Percentiles rank a stretch among this genome's conserved stretches.
phyloP scores from a whole-genome alignment of 2,888 invertebrate genomes.

The Zygothrica quintamaculata region DNA sequence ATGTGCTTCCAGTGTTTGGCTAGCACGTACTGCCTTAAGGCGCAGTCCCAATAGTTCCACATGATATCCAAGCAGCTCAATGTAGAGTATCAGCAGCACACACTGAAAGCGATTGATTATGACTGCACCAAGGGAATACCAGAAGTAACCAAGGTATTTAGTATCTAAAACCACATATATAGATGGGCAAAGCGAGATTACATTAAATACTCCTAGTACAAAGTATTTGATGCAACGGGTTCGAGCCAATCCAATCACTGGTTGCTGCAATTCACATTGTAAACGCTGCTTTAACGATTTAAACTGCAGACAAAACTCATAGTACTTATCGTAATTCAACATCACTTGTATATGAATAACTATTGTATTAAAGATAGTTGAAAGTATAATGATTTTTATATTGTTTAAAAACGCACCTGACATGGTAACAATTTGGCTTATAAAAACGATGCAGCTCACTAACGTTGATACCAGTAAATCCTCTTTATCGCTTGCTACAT shows the following conservation, averaged over 20 bases:
- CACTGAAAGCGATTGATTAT: conserved; percentile 53
- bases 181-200: conserved; percentile 7
- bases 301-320: conserved; percentile 52
- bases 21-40: conserved; percentile 52
- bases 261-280: conserved; percentile 44
- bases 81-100: conserved; percentile 50
- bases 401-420: conserved; percentile 24
- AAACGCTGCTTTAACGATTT: conserved; percentile 44
- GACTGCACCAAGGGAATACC: conserved; percentile 42
- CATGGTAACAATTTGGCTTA: conserved; percentile 54
- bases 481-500: conserved; percentile 17
- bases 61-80: conserved; percentile 55
- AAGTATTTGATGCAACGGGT: conserved; percentile 41
- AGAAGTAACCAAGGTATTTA: conserved; percentile 39
- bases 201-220: conserved; percentile 26
- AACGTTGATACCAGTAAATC: conserved; percentile 61
- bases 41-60: conserved; percentile 53
- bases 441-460: conserved; percentile 65
- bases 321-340: conserved; percentile 54
- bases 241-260: conserved; percentile 9
- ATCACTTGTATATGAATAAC: conserved; percentile 64
- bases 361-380: not conserved
- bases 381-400: not conserved
- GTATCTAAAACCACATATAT: conserved; percentile 5
- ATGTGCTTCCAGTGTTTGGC: conserved; percentile 36